Percentiles rank a stretch among this genome's conserved stretches.
These are phyloP conservation scores for Baryphthengus martii DNA, from an alignment of 2,113 vertebrate species.

Conservation along the genomic window DNA sequence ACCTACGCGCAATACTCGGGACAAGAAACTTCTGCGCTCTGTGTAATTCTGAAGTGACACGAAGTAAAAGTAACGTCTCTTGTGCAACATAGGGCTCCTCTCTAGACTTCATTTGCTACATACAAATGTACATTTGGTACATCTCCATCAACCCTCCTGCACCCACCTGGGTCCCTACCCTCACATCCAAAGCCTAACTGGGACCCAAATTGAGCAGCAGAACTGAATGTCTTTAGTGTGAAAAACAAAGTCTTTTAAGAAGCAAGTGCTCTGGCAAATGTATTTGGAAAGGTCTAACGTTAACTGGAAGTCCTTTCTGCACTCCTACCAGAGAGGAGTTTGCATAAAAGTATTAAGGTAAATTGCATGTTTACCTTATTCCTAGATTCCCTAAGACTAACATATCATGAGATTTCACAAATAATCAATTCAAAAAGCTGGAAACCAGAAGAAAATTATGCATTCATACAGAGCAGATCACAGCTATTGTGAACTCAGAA, in stretches of 20 bases:
- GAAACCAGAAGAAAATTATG: background rate
- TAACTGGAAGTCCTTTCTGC: background rate
- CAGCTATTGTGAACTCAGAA: background rate
- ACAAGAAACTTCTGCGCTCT: background rate
- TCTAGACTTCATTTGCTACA: background rate
- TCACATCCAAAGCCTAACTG: background rate
- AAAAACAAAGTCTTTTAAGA: background rate
- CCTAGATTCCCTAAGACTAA: background rate
- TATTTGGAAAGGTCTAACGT: background rate
- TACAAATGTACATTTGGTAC: too few species aligned
- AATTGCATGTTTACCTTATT: background rate
- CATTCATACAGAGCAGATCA: background rate
- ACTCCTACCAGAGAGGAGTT: background rate
- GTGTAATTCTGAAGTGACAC: background rate
- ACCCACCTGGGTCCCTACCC: background rate
- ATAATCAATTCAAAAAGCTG: background rate
- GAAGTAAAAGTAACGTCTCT: fast-evolving
- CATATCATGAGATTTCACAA: background rate
- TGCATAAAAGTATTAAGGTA: background rate
- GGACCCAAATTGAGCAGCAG: background rate
- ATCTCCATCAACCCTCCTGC: background rate
- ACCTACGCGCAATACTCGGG: background rate
- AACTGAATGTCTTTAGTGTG: background rate
- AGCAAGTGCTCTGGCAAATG: background rate
- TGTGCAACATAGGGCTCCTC: background rate